Percentiles rank a stretch among this genome's conserved stretches.
Conservation (phyloP, 1,140 invertebrate species). For the Ceratina australensis region DNA sequence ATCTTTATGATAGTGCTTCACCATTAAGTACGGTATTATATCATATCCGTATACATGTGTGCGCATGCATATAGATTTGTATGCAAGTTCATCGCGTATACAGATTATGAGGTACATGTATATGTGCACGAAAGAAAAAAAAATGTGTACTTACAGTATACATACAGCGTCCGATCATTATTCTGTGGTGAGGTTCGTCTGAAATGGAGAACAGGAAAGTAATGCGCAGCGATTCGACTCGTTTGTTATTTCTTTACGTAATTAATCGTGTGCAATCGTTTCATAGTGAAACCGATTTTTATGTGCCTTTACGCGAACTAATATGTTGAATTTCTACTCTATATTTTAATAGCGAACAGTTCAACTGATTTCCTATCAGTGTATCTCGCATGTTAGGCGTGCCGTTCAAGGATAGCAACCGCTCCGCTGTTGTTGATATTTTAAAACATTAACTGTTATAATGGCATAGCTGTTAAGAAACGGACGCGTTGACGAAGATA, state of each 20-base stretch:
- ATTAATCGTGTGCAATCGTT: slow-evolving; percentile 64
- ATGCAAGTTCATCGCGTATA: slow-evolving; percentile 40
- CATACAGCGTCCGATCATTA: slow-evolving; percentile 62
- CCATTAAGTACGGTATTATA: slow-evolving; percentile 59
- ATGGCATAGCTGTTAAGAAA: slow-evolving; percentile 52
- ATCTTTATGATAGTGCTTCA: slow-evolving; percentile 61
- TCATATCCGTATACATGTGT: slow-evolving; percentile 66
- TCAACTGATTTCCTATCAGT: slow-evolving; percentile 45
- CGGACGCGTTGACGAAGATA: slow-evolving; percentile 18
- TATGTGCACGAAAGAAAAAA: slow-evolving; percentile 34
- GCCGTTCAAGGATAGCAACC: slow-evolving; percentile 25
- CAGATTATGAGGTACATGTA: slow-evolving; percentile 47
- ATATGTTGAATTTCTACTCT: slow-evolving; percentile 60
- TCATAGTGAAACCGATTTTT: slow-evolving; percentile 62
- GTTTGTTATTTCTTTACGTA: slow-evolving; percentile 48
- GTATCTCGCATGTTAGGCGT: slow-evolving; percentile 35
- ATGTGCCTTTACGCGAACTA: slow-evolving; percentile 64
- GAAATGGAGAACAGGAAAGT: slow-evolving; percentile 3
- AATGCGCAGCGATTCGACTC: slow-evolving; percentile 54
- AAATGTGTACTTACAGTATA: slow-evolving; percentile 46
- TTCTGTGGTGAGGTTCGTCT: slow-evolving; percentile 60
- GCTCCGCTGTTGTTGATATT: slow-evolving; percentile 54
- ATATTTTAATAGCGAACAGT: slow-evolving; percentile 58
- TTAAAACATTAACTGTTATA: slow-evolving; percentile 54
- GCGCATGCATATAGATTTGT: slow-evolving; percentile 55